A percentile compares a stretch with the other conserved stretches of the same genome.
Evolutionary conservation across 1,140 invertebrate genomes (phyloP).

Genomic region (Carposina sasakii): DNA sequence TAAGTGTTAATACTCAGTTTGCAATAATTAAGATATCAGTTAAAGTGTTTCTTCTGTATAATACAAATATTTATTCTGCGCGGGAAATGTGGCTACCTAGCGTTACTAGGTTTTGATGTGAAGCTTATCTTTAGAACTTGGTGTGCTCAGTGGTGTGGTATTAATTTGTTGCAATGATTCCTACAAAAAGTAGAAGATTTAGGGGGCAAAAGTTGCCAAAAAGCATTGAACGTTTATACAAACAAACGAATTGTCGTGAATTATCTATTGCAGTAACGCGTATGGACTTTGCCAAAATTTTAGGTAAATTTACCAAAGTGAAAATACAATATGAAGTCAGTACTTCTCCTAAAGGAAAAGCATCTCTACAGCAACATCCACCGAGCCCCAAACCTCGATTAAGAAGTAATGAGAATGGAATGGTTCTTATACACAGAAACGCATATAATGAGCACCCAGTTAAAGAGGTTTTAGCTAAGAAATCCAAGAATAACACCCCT

Average conservation of each 20-base stretch:
- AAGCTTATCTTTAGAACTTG: too few relatives aligned
- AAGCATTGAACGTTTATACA: constrained; percentile 55
- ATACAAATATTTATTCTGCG: constrained; percentile 59
- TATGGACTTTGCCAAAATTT: constrained; percentile 67
- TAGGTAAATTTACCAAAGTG: constrained; percentile 65
- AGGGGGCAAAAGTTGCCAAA: constrained; percentile 42
- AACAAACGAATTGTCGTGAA: constrained; percentile 63
- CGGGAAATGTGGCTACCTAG: constrained; percentile 68
- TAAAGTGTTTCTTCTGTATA: too few relatives aligned
- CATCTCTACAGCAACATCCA: constrained; percentile 21
- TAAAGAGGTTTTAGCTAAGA: constrained; percentile 21
- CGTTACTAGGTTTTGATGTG: too few relatives aligned
- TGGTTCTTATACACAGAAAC: constrained; percentile 55
- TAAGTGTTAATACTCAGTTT: too few relatives aligned
- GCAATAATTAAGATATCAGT: too few relatives aligned
- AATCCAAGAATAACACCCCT: background rate
- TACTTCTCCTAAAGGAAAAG: constrained; percentile 41
- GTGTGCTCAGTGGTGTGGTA: background rate
- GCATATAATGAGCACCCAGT: constrained; percentile 47
- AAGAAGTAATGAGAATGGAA: constrained; percentile 66
- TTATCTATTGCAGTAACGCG: constrained; percentile 59
- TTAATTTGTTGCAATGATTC: constrained; percentile 39
- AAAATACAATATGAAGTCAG: constrained; percentile 64
- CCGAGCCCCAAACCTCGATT: constrained; percentile 42
- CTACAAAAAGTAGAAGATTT: constrained; percentile 41